Conservation (phyloP, 2,888 invertebrate genomes). For the Mycalesis mineus region DNA sequence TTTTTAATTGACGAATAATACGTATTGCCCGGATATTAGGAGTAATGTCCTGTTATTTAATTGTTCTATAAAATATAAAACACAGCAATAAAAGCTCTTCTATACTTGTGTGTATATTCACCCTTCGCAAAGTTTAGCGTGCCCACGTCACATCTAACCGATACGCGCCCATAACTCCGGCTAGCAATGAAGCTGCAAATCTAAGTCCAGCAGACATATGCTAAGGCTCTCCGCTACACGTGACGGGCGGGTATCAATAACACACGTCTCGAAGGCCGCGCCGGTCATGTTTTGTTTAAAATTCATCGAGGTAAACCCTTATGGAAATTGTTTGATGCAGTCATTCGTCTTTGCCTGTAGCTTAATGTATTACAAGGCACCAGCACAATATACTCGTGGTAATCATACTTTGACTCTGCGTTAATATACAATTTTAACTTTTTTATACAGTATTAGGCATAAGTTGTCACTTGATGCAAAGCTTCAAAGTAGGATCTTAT, state of each 20-base stretch:
- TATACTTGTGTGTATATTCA: neutral
- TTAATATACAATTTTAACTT: too few species aligned
- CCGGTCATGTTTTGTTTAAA: constrained; percentile 32
- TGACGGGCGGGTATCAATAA: constrained; percentile 37
- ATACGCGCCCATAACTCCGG: constrained; percentile 54
- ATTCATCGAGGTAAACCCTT: constrained; percentile 24
- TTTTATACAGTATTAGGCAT: too few species aligned
- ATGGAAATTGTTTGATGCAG: constrained; percentile 22
- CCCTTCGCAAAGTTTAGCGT: constrained; percentile 34
- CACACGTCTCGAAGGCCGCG: constrained; percentile 29
- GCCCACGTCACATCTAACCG: constrained; percentile 61
- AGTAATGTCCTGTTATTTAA: too few species aligned
- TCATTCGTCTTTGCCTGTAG: constrained; percentile 19
- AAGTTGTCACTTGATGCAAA: too few species aligned
- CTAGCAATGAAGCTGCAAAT: constrained; percentile 68
- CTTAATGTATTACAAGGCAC: constrained; percentile 1
- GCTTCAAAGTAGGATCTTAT: too few species aligned
- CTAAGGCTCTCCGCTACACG: constrained; percentile 38
- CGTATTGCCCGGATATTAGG: too few species aligned
- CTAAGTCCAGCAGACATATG: constrained; percentile 32
- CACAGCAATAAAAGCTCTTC: too few species aligned
- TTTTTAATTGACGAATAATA: too few species aligned
- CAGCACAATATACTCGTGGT: neutral
- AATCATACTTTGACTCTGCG: too few species aligned
- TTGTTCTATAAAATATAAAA: too few species aligned